Evolutionary conservation across 2,888 invertebrate genomes (phyloP).

Genomic region (Tinea semifulvella): DNA sequence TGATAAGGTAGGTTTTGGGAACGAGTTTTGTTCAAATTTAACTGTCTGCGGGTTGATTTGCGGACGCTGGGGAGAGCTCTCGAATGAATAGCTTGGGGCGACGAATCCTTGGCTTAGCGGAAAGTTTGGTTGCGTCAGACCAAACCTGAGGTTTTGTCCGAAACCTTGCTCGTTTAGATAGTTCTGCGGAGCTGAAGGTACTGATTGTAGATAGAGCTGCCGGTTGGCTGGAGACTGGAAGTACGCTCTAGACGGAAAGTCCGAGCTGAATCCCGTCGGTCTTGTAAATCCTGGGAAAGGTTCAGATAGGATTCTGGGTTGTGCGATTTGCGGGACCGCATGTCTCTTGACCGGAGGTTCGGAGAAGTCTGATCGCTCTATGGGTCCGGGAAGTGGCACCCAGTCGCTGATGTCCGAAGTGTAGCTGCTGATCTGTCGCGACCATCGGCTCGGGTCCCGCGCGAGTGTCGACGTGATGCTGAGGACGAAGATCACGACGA

Average conservation of each 20-base stretch:
- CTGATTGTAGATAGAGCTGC: constrained; percentile 48
- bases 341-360: constrained; percentile 42
- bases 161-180: constrained; percentile 52
- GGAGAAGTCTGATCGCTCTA: constrained; percentile 30
- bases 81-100: constrained; percentile 42
- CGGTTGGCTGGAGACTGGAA: constrained; percentile 41
- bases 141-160: constrained; percentile 49
- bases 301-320: constrained; percentile 54
- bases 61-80: constrained; percentile 33
- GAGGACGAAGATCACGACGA: neutral
- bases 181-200: constrained; percentile 57
- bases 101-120: constrained; percentile 51
- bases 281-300: constrained; percentile 42
- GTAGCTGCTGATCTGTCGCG: constrained; percentile 56
- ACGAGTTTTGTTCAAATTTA: constrained; percentile 40
- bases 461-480: constrained; percentile 17
- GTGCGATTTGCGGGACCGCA: constrained; percentile 53
- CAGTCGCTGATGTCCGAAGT: constrained; percentile 56
- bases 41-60: constrained; percentile 30
- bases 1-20: constrained; percentile 27
- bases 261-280: constrained; percentile 38
- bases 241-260: constrained; percentile 42
- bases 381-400: constrained; percentile 47
- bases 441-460: constrained; percentile 51
- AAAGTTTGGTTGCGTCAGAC: constrained; percentile 47